Evolutionary conservation across 1,140 invertebrate genomes (phyloP), one percentile per base, ranked within the genome.

Genomic region (Meloidogyne hapla): DNA sequence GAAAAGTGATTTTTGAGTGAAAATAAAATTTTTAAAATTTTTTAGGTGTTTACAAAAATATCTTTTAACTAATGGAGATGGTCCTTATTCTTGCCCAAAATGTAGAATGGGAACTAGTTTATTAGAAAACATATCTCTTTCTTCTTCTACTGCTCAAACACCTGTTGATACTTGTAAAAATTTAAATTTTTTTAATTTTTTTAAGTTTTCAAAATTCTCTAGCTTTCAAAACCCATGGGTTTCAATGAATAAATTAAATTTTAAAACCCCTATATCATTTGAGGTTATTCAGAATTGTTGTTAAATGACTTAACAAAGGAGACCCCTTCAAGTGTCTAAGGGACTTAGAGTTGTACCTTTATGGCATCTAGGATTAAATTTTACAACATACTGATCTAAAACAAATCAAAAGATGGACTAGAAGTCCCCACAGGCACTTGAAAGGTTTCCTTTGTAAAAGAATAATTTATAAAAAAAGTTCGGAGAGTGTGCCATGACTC

Each of bases 51-150:
- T 71, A 63, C 76, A 77, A 42, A 75, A 77, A 28, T 78, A 40
- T 66, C 64, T 82, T 75, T 21, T 82, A 67, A 65, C 74, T 75
- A 18, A 64, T 67, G 15, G 77, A 76, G 48, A 76, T 75, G 74
- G 56, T 33, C 77, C 81, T 40, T 77, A 80, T 25, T 83, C 65
- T 15, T 82, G 81, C 56, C 81, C 81, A 28, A 82, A 82, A 66
- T 82, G 81, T 74, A 68, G 76, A 48, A 74, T 77, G n/a, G 56
- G 75, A 26, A 76, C 81, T 9, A 71, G 76, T 15, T 64, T 82
- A 56, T 75, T 77, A 26, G 81, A 82, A 56, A 81, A 78, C 56
- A 75, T 82, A 15, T 79, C 76, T 13, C 61, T 82, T 12, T 81
- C 79, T 21, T 71, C 77, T 8, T 69, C 69, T 38, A 78, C 75